phyloP scores from a whole-genome alignment of 2,113 vertebrate genomes.

The Gasterosteus nipponicus region DNA sequence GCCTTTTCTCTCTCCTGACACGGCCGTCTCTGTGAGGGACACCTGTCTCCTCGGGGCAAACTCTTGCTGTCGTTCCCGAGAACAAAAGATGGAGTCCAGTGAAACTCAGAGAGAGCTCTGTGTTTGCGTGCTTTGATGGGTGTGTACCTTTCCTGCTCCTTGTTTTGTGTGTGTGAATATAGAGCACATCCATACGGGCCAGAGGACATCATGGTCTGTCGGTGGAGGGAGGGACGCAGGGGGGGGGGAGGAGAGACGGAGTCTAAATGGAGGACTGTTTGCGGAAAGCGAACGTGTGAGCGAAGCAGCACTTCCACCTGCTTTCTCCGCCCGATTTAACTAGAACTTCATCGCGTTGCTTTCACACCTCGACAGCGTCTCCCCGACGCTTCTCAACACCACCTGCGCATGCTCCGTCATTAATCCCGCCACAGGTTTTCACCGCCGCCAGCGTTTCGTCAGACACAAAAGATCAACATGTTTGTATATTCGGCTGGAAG shows the following conservation, averaged over 20 bases:
- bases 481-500: conserved; percentile 22
- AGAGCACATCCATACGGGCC: conserved; percentile 1
- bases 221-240: background rate
- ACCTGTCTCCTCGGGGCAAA: conserved; percentile 57
- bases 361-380: conserved; percentile 20
- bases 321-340: conserved; percentile 19
- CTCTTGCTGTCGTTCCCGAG: conserved; percentile 14
- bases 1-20: conserved; percentile 54
- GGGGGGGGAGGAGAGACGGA: conserved; percentile 10
- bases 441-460: conserved; percentile 4
- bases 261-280: conserved; percentile 15
- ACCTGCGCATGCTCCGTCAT: conserved; percentile 20
- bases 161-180: conserved; percentile 24
- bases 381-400: background rate
- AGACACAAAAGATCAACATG: conserved; percentile 26
- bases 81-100: conserved; percentile 31
- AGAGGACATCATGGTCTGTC: conserved; percentile 2
- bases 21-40: conserved; percentile 56
- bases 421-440: conserved; percentile 29
- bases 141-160: conserved; percentile 32
- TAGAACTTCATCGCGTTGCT: conserved; percentile 14
- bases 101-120: conserved; percentile 1
- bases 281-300: conserved; percentile 18
- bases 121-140: conserved; percentile 53
- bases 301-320: conserved; percentile 33